Percentiles rank a stretch among this genome's conserved stretches.
Evolutionary conservation across 2,888 invertebrate species (phyloP).

Genomic region (Nephrotoma guestfalica): DNA sequence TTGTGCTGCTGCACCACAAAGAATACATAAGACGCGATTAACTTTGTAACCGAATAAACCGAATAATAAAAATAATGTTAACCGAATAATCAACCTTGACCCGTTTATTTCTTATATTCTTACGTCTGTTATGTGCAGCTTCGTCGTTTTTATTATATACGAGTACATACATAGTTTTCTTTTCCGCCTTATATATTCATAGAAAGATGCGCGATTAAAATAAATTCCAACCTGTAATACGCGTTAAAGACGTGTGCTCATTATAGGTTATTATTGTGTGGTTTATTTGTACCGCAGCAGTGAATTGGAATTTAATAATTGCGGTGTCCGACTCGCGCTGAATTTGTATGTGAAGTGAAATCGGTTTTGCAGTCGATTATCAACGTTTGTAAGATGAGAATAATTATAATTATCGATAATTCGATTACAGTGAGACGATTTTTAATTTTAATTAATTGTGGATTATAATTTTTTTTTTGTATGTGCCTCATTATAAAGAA

Average conservation of each 20-base stretch:
- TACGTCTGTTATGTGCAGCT: background rate
- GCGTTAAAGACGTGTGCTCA: background rate
- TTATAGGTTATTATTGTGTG: background rate
- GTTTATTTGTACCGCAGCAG: background rate
- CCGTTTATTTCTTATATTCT: background rate
- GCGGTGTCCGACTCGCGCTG: background rate
- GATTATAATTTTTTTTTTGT: no score
- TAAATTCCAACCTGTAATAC: background rate
- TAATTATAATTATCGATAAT: background rate
- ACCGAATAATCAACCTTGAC: conserved; percentile 3
- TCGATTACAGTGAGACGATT: background rate
- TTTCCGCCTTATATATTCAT: background rate
- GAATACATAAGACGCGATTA: background rate
- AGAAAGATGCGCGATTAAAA: background rate
- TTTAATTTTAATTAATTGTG: no score
- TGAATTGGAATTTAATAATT: background rate
- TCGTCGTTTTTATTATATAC: background rate
- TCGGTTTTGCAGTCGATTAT: background rate
- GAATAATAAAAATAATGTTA: background rate
- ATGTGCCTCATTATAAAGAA: no score
- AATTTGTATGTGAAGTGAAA: background rate
- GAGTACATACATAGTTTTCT: background rate
- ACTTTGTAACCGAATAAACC: background rate
- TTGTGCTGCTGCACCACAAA: background rate
- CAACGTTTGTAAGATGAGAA: background rate